A percentile compares a stretch with the other conserved stretches of the same genome.
Conservation (phyloP, 1,140 invertebrate genomes). For the Drosophila orosa region DNA sequence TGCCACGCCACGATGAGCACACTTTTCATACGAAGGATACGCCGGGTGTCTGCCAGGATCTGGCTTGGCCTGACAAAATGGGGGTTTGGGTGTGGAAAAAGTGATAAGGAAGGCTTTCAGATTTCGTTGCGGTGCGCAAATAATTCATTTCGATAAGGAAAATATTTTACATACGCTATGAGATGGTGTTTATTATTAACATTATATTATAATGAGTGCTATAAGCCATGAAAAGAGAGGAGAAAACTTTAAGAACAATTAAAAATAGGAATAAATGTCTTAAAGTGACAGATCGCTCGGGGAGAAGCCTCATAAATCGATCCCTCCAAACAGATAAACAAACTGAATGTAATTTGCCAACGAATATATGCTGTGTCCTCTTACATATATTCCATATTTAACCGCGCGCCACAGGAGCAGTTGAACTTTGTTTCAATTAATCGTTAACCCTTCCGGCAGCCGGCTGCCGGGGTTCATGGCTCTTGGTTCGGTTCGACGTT, state of each 20-base stretch:
- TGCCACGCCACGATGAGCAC: constrained; percentile 37
- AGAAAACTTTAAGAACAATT: background rate
- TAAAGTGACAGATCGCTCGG: background rate
- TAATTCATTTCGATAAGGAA: constrained; percentile 9
- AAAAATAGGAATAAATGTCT: background rate
- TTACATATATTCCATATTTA: constrained; percentile 29
- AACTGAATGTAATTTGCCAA: constrained; percentile 24
- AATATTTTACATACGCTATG: background rate
- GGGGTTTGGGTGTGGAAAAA: constrained; percentile 18
- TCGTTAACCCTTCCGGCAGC: constrained; percentile 43
- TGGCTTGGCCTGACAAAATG: constrained; percentile 1
- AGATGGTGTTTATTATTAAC: background rate
- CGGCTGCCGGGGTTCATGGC: constrained; percentile 10
- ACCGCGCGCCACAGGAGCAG: constrained; percentile 33
- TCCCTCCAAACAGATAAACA: constrained; percentile 5
- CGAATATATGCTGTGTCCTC: background rate
- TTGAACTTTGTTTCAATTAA: constrained; percentile 48
- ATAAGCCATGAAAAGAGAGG: background rate
- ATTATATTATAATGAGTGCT: background rate
- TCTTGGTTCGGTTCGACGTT: constrained; percentile 39
- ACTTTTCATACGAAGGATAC: constrained; percentile 29
- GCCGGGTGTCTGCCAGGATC: constrained; percentile 29
- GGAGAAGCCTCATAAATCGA: background rate
- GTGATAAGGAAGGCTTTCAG: constrained; percentile 12
- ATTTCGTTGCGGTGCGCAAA: constrained; percentile 10